Percentiles rank a stretch among this genome's conserved stretches.
These are phyloP conservation scores for Mimas tiliae DNA, from an alignment of 2,888 invertebrate species.

Conservation along the genomic window DNA sequence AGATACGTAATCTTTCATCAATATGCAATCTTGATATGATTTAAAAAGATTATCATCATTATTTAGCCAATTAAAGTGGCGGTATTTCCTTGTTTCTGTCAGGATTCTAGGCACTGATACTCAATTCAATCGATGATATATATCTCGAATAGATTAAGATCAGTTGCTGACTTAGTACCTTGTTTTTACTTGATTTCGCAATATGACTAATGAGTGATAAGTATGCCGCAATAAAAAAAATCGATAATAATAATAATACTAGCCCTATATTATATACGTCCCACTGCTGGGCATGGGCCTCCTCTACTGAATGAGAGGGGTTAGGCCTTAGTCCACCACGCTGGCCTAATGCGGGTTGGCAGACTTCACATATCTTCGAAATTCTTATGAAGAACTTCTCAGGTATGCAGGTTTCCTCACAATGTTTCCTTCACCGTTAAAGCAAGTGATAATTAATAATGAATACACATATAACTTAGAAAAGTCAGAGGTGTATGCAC, in stretches of 20 bases:
- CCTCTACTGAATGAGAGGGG: no score
- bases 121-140: background rate
- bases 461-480: no score
- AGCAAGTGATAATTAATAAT: no score
- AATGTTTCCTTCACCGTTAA: no score
- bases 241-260: background rate
- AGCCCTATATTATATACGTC: no score
- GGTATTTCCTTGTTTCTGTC: background rate
- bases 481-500: no score
- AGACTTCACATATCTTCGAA: no score
- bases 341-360: no score
- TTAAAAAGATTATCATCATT: background rate
- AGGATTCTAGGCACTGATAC: background rate
- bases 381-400: no score
- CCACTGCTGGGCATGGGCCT: no score
- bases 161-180: background rate
- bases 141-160: background rate
- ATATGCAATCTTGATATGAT: background rate
- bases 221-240: background rate
- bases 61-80: background rate
- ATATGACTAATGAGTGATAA: background rate
- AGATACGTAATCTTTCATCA: background rate
- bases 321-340: no score
- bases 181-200: background rate
- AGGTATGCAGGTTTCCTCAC: no score